These are phyloP conservation scores for Pherbina coryleti DNA, from an alignment of 2,888 invertebrate species.

Conservation along the genomic window DNA sequence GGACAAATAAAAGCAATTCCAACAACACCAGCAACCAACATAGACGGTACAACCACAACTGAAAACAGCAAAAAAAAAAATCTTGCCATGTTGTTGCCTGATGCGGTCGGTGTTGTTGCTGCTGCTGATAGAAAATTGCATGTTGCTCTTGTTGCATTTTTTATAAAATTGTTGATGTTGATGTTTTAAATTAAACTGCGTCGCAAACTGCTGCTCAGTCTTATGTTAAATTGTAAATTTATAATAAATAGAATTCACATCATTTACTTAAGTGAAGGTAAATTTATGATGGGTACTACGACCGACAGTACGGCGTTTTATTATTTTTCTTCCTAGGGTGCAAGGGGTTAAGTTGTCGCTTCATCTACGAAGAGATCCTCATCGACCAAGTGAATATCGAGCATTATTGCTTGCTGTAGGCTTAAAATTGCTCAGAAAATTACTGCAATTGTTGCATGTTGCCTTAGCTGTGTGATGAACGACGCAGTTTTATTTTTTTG, in stretches of 20 bases:
- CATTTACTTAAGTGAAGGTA: conserved; percentile 34
- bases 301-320: background rate
- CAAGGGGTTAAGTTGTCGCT: background rate
- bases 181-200: conserved; percentile 24
- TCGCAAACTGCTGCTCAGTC: conserved; percentile 12
- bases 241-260: conserved; percentile 37
- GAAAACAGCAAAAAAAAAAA: conserved; percentile 15
- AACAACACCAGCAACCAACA: background rate
- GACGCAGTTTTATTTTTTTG: background rate
- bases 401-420: background rate
- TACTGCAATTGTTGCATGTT: conserved; percentile 29
- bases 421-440: conserved; percentile 27
- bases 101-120: background rate
- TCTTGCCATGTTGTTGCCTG: background rate
- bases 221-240: conserved; percentile 36
- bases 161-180: conserved; percentile 22
- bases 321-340: too few species aligned
- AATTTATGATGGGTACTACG: conserved; percentile 15
- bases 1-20: conserved; percentile 34
- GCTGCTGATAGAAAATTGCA: conserved; percentile 18
- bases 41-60: background rate
- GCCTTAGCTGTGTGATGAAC: background rate
- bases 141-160: conserved; percentile 17
- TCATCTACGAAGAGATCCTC: background rate
- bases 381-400: too few species aligned